These are phyloP conservation scores for Saccostrea echinata DNA, from an alignment of 1,140 invertebrate genomes.

Conservation along the genomic window DNA sequence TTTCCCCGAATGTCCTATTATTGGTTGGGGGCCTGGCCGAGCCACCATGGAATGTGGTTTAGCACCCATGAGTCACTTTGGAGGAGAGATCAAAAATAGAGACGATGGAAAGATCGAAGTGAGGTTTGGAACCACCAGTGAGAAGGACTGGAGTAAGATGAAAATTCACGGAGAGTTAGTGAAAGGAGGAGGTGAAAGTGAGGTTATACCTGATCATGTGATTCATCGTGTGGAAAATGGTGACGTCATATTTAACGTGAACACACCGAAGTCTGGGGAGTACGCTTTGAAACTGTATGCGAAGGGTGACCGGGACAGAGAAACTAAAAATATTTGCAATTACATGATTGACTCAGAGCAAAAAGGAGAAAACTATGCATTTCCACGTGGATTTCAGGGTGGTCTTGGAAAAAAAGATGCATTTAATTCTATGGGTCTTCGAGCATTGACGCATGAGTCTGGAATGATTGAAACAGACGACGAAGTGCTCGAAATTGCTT, in stretches of 20 bases:
- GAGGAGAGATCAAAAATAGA: constrained; percentile 62
- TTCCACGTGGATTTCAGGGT: constrained; percentile 66
- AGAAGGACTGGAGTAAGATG: constrained; percentile 54
- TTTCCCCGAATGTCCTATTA: constrained; percentile 68
- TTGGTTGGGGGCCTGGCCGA: constrained; percentile 70
- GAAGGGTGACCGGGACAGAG: constrained; percentile 55
- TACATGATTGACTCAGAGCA: constrained; percentile 70
- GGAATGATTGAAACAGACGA: constrained; percentile 62
- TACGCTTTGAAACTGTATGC: constrained; percentile 68
- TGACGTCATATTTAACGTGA: constrained; percentile 70
- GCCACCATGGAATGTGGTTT: constrained; percentile 64
- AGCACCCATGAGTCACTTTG: constrained; percentile 65
- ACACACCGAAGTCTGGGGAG: constrained; percentile 68
- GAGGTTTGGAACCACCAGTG: constrained; percentile 60
- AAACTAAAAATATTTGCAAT: constrained; percentile 67
- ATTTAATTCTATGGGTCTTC: constrained; percentile 59
- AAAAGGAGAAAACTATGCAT: constrained; percentile 59
- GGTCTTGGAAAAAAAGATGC: constrained; percentile 61
- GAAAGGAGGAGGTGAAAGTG: constrained; percentile 50
- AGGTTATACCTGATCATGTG: constrained; percentile 60
- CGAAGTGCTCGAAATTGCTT: constrained; percentile 63
- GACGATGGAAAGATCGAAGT: constrained; percentile 68
- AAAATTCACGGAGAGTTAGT: constrained; percentile 61
- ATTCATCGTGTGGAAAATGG: constrained; percentile 70
- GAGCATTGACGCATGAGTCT: constrained; percentile 58